Percentiles rank a stretch among this genome's conserved stretches.
These are phyloP conservation scores for Zoroaster sp. DNA, from an alignment of 53 echinoderm and acorn worm species.

Conservation along the genomic window DNA sequence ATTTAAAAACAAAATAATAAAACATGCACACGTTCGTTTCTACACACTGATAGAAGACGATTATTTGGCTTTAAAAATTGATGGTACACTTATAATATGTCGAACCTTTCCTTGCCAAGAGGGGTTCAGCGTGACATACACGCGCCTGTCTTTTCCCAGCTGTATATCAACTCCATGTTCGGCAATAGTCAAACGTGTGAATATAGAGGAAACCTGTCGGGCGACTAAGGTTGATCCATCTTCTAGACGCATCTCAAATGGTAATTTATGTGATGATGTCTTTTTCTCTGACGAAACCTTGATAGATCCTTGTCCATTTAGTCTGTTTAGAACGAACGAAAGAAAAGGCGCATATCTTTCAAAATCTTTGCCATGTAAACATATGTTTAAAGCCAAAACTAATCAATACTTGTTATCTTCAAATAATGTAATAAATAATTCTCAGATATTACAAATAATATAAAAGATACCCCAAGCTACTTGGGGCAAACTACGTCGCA, in stretches of 20 bases:
- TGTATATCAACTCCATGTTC: slow-evolving; percentile 41
- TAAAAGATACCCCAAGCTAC: no score
- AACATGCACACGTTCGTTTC: background rate
- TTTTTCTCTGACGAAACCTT: background rate
- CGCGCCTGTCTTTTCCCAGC: slow-evolving; percentile 26
- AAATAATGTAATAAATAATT: no score
- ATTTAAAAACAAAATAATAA: background rate
- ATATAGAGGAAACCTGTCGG: slow-evolving; percentile 40
- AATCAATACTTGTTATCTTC: no score
- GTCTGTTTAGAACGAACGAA: slow-evolving; percentile 23
- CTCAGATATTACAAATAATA: no score
- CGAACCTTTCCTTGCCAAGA: slow-evolving; percentile 50
- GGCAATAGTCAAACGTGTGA: slow-evolving; percentile 26
- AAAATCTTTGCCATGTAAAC: no score
- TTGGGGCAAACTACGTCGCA: no score
- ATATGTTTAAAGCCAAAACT: no score
- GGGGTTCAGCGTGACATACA: slow-evolving; percentile 46
- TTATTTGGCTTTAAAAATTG: background rate
- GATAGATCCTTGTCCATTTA: background rate
- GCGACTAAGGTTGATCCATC: slow-evolving; percentile 6
- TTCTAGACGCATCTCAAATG: background rate
- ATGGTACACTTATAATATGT: no score
- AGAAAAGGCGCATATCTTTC: no score
- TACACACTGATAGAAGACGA: background rate
- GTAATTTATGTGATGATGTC: background rate